These are phyloP conservation scores for Desoria tigrina DNA, from an alignment of 2,888 invertebrate species.

Conservation along the genomic window DNA sequence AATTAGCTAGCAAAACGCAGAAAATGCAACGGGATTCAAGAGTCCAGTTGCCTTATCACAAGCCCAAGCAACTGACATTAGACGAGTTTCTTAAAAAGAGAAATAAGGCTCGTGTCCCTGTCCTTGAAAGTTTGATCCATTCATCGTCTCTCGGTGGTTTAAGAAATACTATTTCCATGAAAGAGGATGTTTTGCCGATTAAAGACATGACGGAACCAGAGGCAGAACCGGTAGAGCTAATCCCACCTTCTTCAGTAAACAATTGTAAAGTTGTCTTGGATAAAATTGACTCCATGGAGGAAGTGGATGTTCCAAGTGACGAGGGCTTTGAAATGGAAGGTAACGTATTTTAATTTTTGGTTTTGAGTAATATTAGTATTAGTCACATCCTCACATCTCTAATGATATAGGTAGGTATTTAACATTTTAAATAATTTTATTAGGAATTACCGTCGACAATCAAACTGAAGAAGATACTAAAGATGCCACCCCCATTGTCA, in stretches of 20 bases:
- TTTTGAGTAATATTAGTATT: no score
- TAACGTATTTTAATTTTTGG: no score
- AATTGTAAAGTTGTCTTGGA: not conserved
- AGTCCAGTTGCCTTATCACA: slow-evolving; percentile 1
- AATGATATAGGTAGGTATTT: no score
- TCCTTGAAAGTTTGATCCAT: not conserved
- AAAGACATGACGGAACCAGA: not conserved
- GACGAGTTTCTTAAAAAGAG: slow-evolving; percentile 12
- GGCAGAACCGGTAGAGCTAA: not conserved
- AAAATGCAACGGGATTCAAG: slow-evolving; percentile 12
- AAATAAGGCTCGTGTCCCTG: not conserved
- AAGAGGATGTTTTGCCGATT: slow-evolving; percentile 9
- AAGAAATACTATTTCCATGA: not conserved
- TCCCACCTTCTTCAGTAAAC: no score
- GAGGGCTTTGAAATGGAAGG: no score
- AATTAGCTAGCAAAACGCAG: slow-evolving; percentile 9
- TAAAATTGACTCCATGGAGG: not conserved
- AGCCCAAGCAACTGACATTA: slow-evolving; percentile 14
- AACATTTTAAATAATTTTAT: no score
- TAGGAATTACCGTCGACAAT: no score
- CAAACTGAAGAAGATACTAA: no score
- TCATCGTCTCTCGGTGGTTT: not conserved
- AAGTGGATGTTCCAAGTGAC: no score
- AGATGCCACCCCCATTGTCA: no score
- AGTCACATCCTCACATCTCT: no score